A percentile compares a stretch with the other conserved stretches of the same genome.
Evolutionary conservation across 2,797 vertebrate genomes (phyloP).

Genomic region (Nannoperca australis): DNA sequence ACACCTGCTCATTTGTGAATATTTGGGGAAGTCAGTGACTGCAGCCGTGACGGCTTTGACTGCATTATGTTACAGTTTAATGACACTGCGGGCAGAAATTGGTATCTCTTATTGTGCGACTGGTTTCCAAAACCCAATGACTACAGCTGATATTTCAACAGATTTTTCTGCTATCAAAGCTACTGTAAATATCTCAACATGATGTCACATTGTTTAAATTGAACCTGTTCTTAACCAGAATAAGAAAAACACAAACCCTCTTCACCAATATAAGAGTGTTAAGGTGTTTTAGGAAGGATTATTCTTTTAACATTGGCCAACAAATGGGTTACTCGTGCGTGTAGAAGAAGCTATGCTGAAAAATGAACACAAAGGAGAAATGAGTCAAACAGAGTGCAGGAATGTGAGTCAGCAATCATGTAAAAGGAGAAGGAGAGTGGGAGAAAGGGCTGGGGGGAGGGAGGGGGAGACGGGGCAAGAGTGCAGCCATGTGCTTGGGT

Average conservation of each 20-base stretch:
- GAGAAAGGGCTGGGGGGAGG: slow-evolving; percentile 3
- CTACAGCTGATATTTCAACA: not conserved
- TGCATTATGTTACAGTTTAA: not conserved
- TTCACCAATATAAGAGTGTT: not conserved
- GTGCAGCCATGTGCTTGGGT: slow-evolving; percentile 63
- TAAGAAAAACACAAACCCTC: not conserved
- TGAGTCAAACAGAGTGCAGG: slow-evolving; percentile 49
- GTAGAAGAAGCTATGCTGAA: not conserved
- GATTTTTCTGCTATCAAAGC: not conserved
- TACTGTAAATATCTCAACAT: not conserved
- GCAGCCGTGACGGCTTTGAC: not conserved
- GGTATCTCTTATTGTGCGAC: not conserved
- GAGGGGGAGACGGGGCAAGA: slow-evolving; percentile 34
- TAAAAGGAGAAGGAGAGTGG: slow-evolving; percentile 39
- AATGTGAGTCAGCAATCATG: slow-evolving; percentile 54
- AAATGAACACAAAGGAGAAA: slow-evolving; percentile 17
- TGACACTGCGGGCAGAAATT: not conserved
- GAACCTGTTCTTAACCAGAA: not conserved
- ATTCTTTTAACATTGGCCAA: not conserved
- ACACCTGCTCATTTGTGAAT: slow-evolving; percentile 29
- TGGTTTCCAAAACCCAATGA: not conserved
- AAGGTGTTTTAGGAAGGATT: not conserved
- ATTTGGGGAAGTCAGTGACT: slow-evolving; percentile 4
- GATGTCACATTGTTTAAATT: not conserved
- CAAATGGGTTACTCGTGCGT: not conserved